A percentile compares a stretch with the other conserved stretches of the same genome.
These are phyloP conservation scores for Crypturellus undulatus DNA, from an alignment of 2,113 vertebrate species.

Conservation along the genomic window DNA sequence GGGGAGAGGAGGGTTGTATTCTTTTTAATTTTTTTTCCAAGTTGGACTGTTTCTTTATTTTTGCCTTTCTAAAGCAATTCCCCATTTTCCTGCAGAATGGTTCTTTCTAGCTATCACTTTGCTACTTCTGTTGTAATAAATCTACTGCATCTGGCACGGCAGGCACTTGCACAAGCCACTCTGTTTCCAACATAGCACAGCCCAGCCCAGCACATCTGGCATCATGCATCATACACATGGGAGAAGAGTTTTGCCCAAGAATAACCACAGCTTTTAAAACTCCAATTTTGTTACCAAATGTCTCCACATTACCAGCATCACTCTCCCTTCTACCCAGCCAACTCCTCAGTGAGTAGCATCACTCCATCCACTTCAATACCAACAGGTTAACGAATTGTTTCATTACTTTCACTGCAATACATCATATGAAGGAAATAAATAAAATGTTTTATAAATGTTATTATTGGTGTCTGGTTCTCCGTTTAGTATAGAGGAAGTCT, in stretches of 20 bases:
- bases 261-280: constrained; percentile 44
- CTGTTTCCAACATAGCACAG: not conserved
- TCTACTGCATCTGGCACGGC: not conserved
- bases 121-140: not conserved
- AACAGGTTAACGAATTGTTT: constrained; percentile 45
- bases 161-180: not conserved
- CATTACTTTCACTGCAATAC: constrained; percentile 22
- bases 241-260: not conserved
- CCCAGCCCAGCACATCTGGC: not conserved
- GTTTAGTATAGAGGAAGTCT: not conserved
- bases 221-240: not conserved
- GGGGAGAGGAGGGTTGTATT: not conserved
- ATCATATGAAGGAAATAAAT: constrained; percentile 46
- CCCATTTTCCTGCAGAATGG: not conserved
- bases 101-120: not conserved
- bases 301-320: constrained; percentile 51
- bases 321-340: constrained; percentile 46
- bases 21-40: not conserved
- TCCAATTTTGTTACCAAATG: constrained; percentile 47
- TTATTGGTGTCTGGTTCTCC: not conserved
- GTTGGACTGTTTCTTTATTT: not conserved
- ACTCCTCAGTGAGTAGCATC: constrained; percentile 34
- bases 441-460: constrained; percentile 11
- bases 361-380: constrained; percentile 56
- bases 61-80: not conserved